Evolutionary conservation across 2,888 invertebrate genomes (phyloP).

Genomic region (Ceramica pisi): DNA sequence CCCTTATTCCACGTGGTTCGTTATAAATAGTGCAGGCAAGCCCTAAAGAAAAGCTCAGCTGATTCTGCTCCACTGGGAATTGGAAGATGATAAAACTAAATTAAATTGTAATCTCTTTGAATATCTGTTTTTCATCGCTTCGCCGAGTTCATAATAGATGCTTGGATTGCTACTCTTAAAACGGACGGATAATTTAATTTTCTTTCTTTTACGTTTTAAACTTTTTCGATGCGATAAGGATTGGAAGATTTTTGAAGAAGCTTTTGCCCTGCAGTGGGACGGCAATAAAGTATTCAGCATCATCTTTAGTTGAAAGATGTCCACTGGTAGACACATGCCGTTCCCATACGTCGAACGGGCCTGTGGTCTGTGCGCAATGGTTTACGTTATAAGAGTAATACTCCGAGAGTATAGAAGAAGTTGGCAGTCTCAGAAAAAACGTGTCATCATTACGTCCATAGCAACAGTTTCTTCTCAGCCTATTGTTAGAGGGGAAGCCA

Average conservation of each 20-base stretch:
- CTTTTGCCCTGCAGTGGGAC: no score
- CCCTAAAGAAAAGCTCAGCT: constrained; percentile 22
- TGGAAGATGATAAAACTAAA: constrained; percentile 33
- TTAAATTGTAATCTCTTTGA: constrained; percentile 53
- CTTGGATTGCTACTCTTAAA: constrained; percentile 10
- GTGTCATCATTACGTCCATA: neutral
- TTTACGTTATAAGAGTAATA: no score
- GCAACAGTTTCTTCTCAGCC: neutral
- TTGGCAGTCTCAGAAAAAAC: neutral
- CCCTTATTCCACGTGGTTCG: neutral
- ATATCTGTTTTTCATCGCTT: constrained; percentile 41
- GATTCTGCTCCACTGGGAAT: constrained; percentile 5
- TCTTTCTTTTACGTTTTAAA: neutral
- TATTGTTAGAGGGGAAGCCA: neutral
- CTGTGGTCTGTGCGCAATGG: no score
- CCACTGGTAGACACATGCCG: no score
- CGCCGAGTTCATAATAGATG: constrained; percentile 15
- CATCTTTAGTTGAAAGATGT: no score
- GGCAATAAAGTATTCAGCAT: no score
- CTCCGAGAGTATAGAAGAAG: no score
- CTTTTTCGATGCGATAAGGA: neutral
- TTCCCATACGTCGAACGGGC: no score
- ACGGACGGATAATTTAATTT: constrained; percentile 8
- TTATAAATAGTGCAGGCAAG: neutral
- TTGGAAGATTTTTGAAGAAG: no score